phyloP scores from a whole-genome alignment of 2,888 invertebrate species.

The Leptinotarsa rubiginosa region DNA sequence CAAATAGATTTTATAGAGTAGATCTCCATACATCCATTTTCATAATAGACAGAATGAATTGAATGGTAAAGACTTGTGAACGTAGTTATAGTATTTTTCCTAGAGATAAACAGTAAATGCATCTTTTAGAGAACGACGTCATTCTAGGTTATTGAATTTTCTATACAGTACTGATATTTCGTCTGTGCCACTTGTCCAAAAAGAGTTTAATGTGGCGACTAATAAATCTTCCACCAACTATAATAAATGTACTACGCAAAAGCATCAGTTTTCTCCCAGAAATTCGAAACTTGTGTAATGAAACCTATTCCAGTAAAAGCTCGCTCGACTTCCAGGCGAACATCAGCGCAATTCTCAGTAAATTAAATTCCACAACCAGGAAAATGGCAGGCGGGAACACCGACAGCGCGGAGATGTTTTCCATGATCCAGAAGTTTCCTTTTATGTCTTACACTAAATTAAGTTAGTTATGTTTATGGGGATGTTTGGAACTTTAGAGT shows the following conservation, averaged over 20 bases:
- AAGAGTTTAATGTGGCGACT: too few species aligned
- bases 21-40: too few species aligned
- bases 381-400: conserved; percentile 18
- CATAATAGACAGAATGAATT: too few species aligned
- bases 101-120: too few species aligned
- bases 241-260: background rate
- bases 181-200: too few species aligned
- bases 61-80: too few species aligned
- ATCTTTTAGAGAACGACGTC: too few species aligned
- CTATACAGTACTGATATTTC: too few species aligned
- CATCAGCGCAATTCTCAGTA: conserved; percentile 38
- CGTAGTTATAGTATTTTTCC: too few species aligned
- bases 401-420: conserved; percentile 36
- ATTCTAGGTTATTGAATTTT: too few species aligned
- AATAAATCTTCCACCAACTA: too few species aligned
- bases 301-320: conserved; percentile 22
- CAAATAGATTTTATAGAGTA: too few species aligned
- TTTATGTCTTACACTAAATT: conserved; percentile 62
- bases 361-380: conserved; percentile 52
- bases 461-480: conserved; percentile 62
- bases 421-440: conserved; percentile 54
- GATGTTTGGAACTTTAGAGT: conserved; percentile 61
- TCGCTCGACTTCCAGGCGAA: conserved; percentile 16
- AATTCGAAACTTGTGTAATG: background rate
- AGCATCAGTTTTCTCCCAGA: background rate